Base-by-base conservation (phyloP, 1,140 invertebrate species). In the Drosophila rhopaloa region DNA sequence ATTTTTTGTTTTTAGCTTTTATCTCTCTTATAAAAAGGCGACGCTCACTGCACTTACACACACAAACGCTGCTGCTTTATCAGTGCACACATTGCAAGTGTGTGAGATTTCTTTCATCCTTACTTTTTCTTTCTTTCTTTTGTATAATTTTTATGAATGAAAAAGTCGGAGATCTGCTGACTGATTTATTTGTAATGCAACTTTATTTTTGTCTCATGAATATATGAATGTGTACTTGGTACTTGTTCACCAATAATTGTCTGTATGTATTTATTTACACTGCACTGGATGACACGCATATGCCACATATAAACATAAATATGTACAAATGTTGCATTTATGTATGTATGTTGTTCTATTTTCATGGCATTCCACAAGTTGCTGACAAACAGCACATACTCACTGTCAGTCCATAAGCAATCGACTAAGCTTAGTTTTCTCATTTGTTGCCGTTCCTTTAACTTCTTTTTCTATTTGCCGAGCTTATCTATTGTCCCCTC, bases 341-440 rank as follows among this genome's bases (percentile, higher is more conserved):
- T 54, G 48, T 50, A 24, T 54, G 48, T 50, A 27, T 32, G 40
- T 41, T 55, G 63, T 81, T 81, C 74, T 71, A 79, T 81, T 86
- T 76, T 60, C 48, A 86, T 66, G 57, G 68, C 83, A 88, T 88
- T 88, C 83, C 83, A 88, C 83, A 82, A 88, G 83, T 88, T 88
- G 83, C 38, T 71, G 58, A 65, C 37, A 35, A 24, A 37, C 11
- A 29, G 19, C 47, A 68, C 27, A 67, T 19, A 47, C 40, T 46
- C 32, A 53, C 11, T 13, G 5, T 35, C 11, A 29, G 5, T 4
- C 14, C 14, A 16, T 3, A 11, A 16, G 40, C 29, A 46, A 37
- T 38, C 35, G 35, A 38, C 50, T 60, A 47, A 32, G 43, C 50
- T 61, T 63, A 65, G 40, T 43, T 54, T 60, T 67, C n/a, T 13